phyloP scores from a whole-genome alignment of 2,797 vertebrate species.

The Artibeus lituratus region DNA sequence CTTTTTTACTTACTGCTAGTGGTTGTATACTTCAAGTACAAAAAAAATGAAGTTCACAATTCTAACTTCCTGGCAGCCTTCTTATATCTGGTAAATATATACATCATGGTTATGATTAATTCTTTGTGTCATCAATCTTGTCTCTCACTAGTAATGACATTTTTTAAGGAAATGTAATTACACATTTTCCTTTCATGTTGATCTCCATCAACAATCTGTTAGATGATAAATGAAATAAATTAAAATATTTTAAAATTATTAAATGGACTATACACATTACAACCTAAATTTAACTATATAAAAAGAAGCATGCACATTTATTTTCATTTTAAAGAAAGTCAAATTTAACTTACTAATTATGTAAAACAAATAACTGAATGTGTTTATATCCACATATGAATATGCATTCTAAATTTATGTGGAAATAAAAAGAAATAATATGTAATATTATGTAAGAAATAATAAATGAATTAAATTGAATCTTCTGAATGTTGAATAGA shows the following conservation, averaged over 20 bases:
- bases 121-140: constrained; percentile 42
- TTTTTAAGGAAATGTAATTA: constrained; percentile 53
- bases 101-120: constrained; percentile 19
- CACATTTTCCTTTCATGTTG: constrained; percentile 53
- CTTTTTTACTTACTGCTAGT: neutral
- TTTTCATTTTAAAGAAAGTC: constrained; percentile 23
- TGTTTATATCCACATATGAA: too few relatives aligned
- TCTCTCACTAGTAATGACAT: constrained; percentile 52
- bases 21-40: neutral
- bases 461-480: neutral
- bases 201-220: constrained; percentile 34
- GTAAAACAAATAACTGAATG: neutral
- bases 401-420: too few relatives aligned
- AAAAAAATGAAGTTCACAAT: constrained; percentile 26
- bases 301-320: neutral
- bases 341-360: neutral
- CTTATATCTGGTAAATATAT: constrained; percentile 43
- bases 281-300: neutral
- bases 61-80: constrained; percentile 41
- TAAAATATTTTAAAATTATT: constrained; percentile 37
- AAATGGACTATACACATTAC: neutral
- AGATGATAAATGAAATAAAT: neutral
- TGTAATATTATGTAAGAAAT: neutral
- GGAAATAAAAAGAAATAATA: too few relatives aligned
- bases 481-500: neutral